Evolutionary conservation across 2,888 invertebrate species (phyloP).

Genomic region (Lamproptera curius): DNA sequence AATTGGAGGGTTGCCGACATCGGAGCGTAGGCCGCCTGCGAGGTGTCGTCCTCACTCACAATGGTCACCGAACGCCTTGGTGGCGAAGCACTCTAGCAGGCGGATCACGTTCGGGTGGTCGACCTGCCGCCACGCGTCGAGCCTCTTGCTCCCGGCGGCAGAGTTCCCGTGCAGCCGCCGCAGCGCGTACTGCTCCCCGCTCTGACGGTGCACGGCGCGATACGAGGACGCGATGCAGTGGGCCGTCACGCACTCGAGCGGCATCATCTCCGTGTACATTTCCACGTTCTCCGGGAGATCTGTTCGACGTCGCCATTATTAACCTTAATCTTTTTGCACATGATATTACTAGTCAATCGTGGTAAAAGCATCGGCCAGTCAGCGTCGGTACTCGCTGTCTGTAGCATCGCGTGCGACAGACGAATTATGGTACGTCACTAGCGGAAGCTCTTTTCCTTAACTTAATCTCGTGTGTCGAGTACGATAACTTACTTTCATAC

Average conservation of each 20-base stretch:
- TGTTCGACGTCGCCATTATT: too few relatives aligned
- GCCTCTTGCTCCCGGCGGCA: slow-evolving; percentile 90
- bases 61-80: slow-evolving; percentile 97
- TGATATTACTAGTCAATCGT: too few relatives aligned
- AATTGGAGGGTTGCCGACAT: too few relatives aligned
- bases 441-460: too few relatives aligned
- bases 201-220: slow-evolving; percentile 93
- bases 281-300: slow-evolving; percentile 93
- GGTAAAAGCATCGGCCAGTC: too few relatives aligned
- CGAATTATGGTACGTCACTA: too few relatives aligned
- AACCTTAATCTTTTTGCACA: too few relatives aligned
- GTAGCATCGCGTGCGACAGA: too few relatives aligned
- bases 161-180: slow-evolving; percentile 91
- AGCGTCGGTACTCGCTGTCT: too few relatives aligned
- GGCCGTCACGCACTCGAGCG: slow-evolving; percentile 84
- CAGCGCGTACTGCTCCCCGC: slow-evolving; percentile 90
- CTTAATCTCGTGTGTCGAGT: too few relatives aligned
- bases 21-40: too few relatives aligned
- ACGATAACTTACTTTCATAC: too few relatives aligned
- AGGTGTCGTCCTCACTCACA: slow-evolving; percentile 89
- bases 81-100: slow-evolving; percentile 94
- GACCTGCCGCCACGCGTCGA: slow-evolving; percentile 97
- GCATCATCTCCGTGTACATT: slow-evolving; percentile 92
- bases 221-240: slow-evolving; percentile 90
- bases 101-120: slow-evolving; percentile 97